These are phyloP conservation scores for Damaliscus lunatus DNA, from an alignment of 2,113 vertebrate genomes.

Conservation along the genomic window DNA sequence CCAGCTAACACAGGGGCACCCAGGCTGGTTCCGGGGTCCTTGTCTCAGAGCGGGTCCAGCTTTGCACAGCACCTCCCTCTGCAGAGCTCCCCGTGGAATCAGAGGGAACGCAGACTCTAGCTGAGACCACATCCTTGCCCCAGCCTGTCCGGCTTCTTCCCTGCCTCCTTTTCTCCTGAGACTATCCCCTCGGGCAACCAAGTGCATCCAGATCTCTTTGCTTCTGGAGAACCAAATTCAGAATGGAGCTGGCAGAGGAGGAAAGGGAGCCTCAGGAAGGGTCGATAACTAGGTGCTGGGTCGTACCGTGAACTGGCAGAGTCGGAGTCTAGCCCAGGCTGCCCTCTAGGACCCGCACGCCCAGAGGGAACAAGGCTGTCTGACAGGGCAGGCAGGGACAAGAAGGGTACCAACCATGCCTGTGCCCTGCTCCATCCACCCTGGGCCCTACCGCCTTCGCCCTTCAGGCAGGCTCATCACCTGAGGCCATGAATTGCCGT, in stretches of 20 bases:
- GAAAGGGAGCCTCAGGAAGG: not conserved
- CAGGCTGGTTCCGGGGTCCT: not conserved
- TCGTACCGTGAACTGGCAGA: too few species aligned
- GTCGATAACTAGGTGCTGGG: too few species aligned
- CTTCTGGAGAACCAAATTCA: not conserved
- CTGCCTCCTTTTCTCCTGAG: not conserved
- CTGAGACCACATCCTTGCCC: not conserved
- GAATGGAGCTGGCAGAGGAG: not conserved
- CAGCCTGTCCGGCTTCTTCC: not conserved
- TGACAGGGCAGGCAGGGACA: too few species aligned
- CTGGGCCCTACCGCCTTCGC: fast-evolving
- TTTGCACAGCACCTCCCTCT: not conserved
- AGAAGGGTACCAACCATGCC: too few species aligned
- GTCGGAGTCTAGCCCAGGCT: not conserved
- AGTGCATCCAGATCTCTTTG: not conserved
- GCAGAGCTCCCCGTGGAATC: not conserved
- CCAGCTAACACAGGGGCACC: not conserved
- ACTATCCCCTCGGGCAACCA: not conserved
- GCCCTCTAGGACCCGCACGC: too few species aligned
- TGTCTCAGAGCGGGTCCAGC: too few species aligned
- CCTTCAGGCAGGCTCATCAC: not conserved
- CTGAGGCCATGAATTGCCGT: not conserved
- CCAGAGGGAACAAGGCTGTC: fast-evolving
- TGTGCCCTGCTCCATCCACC: fast-evolving
- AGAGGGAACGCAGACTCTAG: fast-evolving